A percentile compares a stretch with the other conserved stretches of the same genome.
These are phyloP conservation scores for Ceyx melanurus DNA, from an alignment of 2,113 vertebrate species.

Conservation along the genomic window DNA sequence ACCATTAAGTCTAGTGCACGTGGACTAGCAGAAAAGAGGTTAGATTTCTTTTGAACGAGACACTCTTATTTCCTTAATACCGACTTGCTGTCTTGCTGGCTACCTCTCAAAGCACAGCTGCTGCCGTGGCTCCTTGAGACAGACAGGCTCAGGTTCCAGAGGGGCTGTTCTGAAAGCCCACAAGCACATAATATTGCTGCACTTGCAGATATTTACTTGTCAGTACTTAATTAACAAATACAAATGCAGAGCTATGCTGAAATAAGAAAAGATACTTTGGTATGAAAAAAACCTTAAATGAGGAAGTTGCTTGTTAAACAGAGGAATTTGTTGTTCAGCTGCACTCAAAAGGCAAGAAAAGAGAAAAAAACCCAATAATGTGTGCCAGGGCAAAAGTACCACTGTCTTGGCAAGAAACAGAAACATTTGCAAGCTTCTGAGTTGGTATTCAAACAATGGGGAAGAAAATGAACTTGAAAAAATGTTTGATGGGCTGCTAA, in stretches of 20 bases:
- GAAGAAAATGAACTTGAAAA: slow-evolving; percentile 59
- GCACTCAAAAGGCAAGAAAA: slow-evolving; percentile 60
- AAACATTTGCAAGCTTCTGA: slow-evolving; percentile 57
- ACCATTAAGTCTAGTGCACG: not conserved
- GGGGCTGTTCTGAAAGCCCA: not conserved
- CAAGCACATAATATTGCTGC: not conserved
- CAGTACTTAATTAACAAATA: slow-evolving; percentile 5
- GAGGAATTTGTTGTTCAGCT: slow-evolving; percentile 60
- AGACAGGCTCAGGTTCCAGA: not conserved
- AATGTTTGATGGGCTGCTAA: slow-evolving; percentile 27
- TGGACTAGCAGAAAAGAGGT: not conserved
- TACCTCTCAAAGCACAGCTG: not conserved
- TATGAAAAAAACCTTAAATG: not conserved
- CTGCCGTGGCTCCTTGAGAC: not conserved
- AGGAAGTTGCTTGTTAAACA: slow-evolving; percentile 51
- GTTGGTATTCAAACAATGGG: slow-evolving; percentile 16
- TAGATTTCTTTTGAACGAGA: not conserved
- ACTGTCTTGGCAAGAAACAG: slow-evolving; percentile 55
- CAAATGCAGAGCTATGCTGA: not conserved
- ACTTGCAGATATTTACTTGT: not conserved
- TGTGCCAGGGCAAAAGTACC: slow-evolving; percentile 63
- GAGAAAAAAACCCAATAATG: not conserved
- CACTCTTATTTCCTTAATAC: not conserved
- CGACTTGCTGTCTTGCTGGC: not conserved
- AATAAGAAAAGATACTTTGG: not conserved